Conservation (phyloP, 2,113 vertebrate species). For the Cepphus grylle region DNA sequence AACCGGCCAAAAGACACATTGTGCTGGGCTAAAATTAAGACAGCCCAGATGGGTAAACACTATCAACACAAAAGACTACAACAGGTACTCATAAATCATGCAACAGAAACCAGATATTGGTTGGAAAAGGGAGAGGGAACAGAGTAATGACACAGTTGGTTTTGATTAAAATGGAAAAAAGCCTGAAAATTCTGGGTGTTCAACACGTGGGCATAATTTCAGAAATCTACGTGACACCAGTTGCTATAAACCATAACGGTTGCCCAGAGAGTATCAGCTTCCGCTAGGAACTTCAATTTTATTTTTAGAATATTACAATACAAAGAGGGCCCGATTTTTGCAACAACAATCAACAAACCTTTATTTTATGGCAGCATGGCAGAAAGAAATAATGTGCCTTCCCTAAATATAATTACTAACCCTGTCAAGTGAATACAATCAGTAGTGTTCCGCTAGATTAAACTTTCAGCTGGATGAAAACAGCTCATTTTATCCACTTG, state of each 20-base stretch:
- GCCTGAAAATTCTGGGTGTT: conserved; percentile 22
- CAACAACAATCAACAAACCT: conserved; percentile 7
- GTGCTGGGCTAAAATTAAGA: conserved; percentile 41
- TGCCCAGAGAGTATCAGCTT: conserved; percentile 22
- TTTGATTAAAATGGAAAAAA: conserved; percentile 41
- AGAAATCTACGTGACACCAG: conserved; percentile 33
- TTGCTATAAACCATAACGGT: not conserved
- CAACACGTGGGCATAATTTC: not conserved
- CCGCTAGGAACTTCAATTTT: not conserved
- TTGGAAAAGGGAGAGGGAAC: not conserved
- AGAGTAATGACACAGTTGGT: conserved; percentile 28
- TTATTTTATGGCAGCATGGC: not conserved
- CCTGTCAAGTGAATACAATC: conserved; percentile 33
- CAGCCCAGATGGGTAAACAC: conserved; percentile 48
- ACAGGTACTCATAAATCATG: conserved; percentile 62
- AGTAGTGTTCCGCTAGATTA: conserved; percentile 15
- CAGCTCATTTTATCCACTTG: conserved; percentile 14
- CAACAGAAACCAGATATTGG: conserved; percentile 17
- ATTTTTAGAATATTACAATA: conserved; percentile 18
- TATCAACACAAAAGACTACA: conserved; percentile 39
- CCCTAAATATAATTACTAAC: conserved; percentile 39
- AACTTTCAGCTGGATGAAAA: conserved; percentile 1
- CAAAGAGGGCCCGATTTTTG: not conserved
- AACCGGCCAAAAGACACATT: conserved; percentile 38
- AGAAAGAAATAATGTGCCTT: conserved; percentile 29